A percentile compares a stretch with the other conserved stretches of the same genome.
Evolutionary conservation across 2,113 vertebrate genomes (phyloP).

Genomic region (Hippocampus zosterae): DNA sequence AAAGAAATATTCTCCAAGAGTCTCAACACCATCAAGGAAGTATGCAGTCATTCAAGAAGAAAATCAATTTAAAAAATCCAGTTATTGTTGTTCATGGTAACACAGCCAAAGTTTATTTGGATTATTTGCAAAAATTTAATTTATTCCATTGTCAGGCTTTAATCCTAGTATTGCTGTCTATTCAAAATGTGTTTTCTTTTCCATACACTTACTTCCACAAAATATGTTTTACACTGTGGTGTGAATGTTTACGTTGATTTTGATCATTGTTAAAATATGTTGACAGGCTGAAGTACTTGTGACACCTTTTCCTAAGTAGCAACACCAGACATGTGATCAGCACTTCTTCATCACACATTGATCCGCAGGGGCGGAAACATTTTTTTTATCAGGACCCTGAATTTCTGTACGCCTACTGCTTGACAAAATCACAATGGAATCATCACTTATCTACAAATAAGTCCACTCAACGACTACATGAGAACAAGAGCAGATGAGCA

Average conservation of each 20-base stretch:
- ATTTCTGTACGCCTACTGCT: slow-evolving; percentile 11
- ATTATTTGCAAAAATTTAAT: neutral
- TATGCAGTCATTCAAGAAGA: neutral
- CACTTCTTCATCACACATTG: slow-evolving; percentile 6
- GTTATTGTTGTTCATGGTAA: neutral
- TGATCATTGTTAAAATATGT: slow-evolving; percentile 13
- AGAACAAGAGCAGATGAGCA: neutral
- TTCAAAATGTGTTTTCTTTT: neutral
- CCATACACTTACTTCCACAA: neutral
- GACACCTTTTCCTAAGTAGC: neutral
- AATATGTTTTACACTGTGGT: neutral
- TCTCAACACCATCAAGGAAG: neutral
- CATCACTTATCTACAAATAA: slow-evolving; percentile 32
- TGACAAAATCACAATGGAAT: slow-evolving; percentile 30
- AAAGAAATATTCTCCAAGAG: neutral
- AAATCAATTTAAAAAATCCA: neutral
- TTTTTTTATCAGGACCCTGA: slow-evolving; percentile 10
- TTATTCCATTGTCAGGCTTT: neutral
- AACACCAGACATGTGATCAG: slow-evolving; percentile 5
- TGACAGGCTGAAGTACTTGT: slow-evolving; percentile 21
- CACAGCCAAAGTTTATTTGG: neutral
- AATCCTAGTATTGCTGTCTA: slow-evolving; percentile 2
- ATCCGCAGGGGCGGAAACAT: slow-evolving; percentile 2
- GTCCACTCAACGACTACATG: slow-evolving; percentile 36
- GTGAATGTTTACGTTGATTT: slow-evolving; percentile 1